phyloP scores from a whole-genome alignment of 1,140 invertebrate species.

The Rhyzopertha dominica region DNA sequence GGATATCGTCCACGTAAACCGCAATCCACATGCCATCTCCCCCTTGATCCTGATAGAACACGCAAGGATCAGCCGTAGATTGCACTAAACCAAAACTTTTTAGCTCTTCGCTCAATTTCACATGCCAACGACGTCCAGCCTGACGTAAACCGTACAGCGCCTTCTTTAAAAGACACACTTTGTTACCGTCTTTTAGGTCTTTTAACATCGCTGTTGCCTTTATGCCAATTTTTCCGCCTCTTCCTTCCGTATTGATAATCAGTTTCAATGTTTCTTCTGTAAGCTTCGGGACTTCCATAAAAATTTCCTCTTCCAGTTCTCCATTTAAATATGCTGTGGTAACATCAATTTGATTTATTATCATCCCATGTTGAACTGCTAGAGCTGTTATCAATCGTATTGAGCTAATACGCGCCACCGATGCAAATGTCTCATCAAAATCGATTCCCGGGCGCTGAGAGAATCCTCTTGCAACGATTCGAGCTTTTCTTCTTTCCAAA shows the following conservation, averaged over 20 bases:
- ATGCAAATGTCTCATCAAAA: conserved; percentile 38
- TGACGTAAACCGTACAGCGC: too few relatives aligned
- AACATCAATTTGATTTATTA: conserved; percentile 44
- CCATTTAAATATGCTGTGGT: conserved; percentile 46
- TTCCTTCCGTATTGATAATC: neutral
- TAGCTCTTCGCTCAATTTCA: too few relatives aligned
- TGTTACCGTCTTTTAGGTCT: too few relatives aligned
- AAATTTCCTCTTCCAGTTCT: conserved; percentile 40
- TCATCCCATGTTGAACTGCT: conserved; percentile 11
- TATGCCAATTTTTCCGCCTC: too few relatives aligned
- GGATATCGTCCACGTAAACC: too few relatives aligned
- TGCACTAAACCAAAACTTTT: too few relatives aligned
- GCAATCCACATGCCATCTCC: too few relatives aligned
- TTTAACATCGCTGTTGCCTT: too few relatives aligned
- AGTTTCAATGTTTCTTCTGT: conserved; percentile 1
- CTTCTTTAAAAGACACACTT: too few relatives aligned
- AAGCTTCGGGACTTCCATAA: conserved; percentile 38
- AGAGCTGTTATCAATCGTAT: conserved; percentile 37
- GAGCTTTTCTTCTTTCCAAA: conserved; percentile 41
- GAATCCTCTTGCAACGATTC: conserved; percentile 46
- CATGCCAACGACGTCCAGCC: too few relatives aligned
- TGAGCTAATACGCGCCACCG: conserved; percentile 26
- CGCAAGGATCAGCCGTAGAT: too few relatives aligned
- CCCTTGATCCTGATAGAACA: too few relatives aligned
- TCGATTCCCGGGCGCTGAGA: conserved; percentile 41